Percentiles rank a stretch among this genome's conserved stretches.
These are phyloP conservation scores for pig (Sus scrofa) DNA, from an alignment of 2,113 vertebrate genomes.

Conservation along the genomic window DNA sequence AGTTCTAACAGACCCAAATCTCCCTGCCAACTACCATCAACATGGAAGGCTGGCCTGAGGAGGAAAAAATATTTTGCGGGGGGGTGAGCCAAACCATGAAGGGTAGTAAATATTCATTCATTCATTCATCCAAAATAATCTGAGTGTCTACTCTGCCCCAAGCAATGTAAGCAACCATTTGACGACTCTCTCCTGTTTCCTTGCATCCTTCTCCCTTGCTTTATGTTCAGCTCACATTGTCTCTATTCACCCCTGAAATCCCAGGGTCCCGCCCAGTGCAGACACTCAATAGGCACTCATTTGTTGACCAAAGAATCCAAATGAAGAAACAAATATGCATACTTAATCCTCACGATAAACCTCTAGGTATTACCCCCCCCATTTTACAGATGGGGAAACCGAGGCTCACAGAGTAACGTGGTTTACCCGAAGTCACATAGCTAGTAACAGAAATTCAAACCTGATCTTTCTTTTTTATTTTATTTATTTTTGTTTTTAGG, in stretches of 20 bases:
- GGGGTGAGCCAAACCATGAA: not conserved
- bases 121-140: constrained; percentile 36
- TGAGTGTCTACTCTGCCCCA: not conserved
- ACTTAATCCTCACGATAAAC: not conserved
- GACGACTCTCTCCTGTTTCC: not conserved
- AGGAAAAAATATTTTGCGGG: not conserved
- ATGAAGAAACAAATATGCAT: not conserved
- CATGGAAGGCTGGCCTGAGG: not conserved
- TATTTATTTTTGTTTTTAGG: no score
- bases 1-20: not conserved
- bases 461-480: no score
- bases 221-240: not conserved
- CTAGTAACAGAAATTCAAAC: not conserved
- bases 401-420: not conserved
- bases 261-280: not conserved
- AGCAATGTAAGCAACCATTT: constrained; percentile 13
- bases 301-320: not conserved
- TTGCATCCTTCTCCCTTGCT: not conserved
- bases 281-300: not conserved
- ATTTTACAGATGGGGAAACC: not conserved
- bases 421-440: not conserved
- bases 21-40: not conserved
- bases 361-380: not conserved
- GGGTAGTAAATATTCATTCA: not conserved
- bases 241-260: not conserved